Base-by-base conservation (phyloP, 2,797 vertebrate species). In the Cyprinodon diabolis region DNA sequence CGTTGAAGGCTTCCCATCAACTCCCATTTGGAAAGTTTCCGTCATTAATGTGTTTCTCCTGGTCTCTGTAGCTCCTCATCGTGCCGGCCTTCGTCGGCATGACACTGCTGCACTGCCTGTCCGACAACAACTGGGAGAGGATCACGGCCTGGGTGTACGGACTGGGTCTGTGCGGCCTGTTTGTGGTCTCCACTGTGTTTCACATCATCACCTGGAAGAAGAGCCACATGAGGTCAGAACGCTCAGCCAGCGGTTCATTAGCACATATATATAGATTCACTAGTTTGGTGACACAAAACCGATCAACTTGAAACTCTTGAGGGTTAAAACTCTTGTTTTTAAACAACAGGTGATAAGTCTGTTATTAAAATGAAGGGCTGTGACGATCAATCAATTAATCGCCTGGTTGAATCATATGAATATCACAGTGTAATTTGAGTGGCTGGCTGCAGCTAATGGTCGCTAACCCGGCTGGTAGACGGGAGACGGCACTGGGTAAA, bases 121-220 rank as follows among this genome's bases (percentile, higher is more conserved):
- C 98, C 0, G 96, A 98, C 11, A 96, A 96, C 86, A 87, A 94
- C 81, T 99, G 97, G 98, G 96, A 99, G 87, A 94, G 93, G 89
- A 93, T 99, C 86, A 99, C 98, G 0, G 98, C 98, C 0, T 97
- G 95, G 96, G 96, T 99, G 82, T 99, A 99, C 0, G 98, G 98
- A 4, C 77, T 97, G 94, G 97, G 98, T 69, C 96, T 99, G 80
- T 98, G 97, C 0, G 96, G 95, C 0, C 96, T 99, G 79, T 99
- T 99, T 95, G 95, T 98, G 0, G 95, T 99, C 79, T 99, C 98
- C 86, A 99, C 98, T 0, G 95, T 97, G 14, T 99, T 99, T 82
- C 98, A 99, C 66, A 96, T 98, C 13, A 90, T 99, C 74, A 95
- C 97, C 47, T 99, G 98, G 98, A 99, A 99, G 84, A 99, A 96